These are phyloP conservation scores for Cheiracanthium punctorium DNA, from an alignment of 2,888 invertebrate species.

Conservation along the genomic window DNA sequence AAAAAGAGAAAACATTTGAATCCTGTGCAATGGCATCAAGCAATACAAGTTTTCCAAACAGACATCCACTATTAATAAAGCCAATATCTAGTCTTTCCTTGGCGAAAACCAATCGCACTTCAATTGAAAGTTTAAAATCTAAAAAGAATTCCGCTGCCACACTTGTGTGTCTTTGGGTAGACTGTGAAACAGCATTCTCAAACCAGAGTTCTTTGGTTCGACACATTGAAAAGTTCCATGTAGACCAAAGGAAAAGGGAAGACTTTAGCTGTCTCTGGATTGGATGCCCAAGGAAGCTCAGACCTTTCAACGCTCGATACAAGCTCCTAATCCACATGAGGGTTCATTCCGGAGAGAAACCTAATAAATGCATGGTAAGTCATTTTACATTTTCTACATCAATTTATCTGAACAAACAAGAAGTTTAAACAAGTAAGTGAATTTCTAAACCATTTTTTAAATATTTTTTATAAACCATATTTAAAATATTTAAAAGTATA, in stretches of 20 bases:
- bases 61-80: background rate
- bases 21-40: background rate
- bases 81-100: background rate
- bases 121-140: background rate
- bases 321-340: constrained; percentile 97
- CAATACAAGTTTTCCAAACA: background rate
- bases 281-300: constrained; percentile 89
- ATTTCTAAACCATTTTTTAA: too few species aligned
- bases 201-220: constrained; percentile 76
- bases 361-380: constrained; percentile 97
- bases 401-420: too few species aligned
- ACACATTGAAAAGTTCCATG: constrained; percentile 86
- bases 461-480: too few species aligned
- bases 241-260: constrained; percentile 81
- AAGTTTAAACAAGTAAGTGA: too few species aligned
- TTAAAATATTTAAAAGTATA: background rate
- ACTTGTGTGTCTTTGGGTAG: constrained; percentile 56
- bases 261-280: constrained; percentile 96
- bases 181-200: constrained; percentile 51
- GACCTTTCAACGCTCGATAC: constrained; percentile 98
- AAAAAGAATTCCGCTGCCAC: background rate
- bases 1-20: constrained; percentile 13
- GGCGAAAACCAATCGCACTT: background rate
- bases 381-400: too few species aligned
- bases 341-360: constrained; percentile 98